Conservation (phyloP, 1,140 invertebrate genomes). For the Akabosia matsudoensis region DNA sequence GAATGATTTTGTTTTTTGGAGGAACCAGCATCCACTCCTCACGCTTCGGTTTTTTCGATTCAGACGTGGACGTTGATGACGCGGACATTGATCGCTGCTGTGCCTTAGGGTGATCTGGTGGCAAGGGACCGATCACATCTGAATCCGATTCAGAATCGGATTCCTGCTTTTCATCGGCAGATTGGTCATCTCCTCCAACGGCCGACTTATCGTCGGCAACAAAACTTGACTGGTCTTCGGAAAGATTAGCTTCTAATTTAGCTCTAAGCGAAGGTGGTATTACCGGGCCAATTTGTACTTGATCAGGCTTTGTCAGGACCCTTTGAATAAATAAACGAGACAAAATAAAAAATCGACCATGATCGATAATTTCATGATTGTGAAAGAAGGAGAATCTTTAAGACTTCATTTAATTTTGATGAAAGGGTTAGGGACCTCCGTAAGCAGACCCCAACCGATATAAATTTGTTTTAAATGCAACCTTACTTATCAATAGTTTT, state of each 20-base stretch:
- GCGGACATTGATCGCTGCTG: neutral
- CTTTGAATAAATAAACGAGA: too few relatives aligned
- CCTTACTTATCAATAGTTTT: neutral
- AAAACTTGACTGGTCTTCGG: neutral
- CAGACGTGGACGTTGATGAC: neutral
- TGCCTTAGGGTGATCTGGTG: conserved; percentile 43
- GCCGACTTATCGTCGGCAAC: neutral
- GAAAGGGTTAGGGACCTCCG: too few relatives aligned
- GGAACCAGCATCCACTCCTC: conserved; percentile 47
- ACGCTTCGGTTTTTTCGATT: conserved; percentile 16
- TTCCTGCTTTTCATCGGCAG: neutral
- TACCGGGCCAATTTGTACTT: conserved; percentile 25
- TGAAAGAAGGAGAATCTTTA: too few relatives aligned
- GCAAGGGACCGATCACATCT: conserved; percentile 40
- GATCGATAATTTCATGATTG: too few relatives aligned
- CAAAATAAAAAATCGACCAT: too few relatives aligned
- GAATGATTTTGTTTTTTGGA: conserved; percentile 43
- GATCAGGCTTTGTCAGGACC: neutral
- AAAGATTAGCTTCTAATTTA: neutral
- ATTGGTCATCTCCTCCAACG: conserved; percentile 1
- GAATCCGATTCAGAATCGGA: conserved; percentile 23
- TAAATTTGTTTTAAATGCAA: too few relatives aligned
- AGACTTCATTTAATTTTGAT: too few relatives aligned
- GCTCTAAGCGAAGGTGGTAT: conserved; percentile 15
- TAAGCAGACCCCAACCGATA: too few relatives aligned